A percentile compares a stretch with the other conserved stretches of the same genome.
Conservation (phyloP, 2,113 vertebrate genomes). For the Trichechus manatus region DNA sequence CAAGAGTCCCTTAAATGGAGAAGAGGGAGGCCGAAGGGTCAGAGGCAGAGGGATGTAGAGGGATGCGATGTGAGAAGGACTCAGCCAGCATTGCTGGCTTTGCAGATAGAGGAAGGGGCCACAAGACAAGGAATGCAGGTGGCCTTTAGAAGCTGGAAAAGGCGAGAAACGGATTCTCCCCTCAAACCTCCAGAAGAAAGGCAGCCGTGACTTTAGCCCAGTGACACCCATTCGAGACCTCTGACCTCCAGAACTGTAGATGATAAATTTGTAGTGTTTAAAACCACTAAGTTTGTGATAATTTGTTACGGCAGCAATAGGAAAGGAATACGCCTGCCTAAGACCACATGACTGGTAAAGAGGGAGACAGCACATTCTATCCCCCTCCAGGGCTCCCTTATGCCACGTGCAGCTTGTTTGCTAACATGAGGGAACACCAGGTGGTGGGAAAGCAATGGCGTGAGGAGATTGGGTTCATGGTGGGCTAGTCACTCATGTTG, state of each 20-base stretch:
- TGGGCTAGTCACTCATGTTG: background rate
- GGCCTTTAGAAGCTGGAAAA: background rate
- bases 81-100: background rate
- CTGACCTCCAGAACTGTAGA: background rate
- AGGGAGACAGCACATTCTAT: rapidly evolving
- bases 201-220: background rate
- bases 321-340: background rate
- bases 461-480: rapidly evolving
- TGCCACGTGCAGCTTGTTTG: background rate
- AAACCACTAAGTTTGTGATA: background rate
- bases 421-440: background rate
- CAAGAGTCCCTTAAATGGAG: background rate
- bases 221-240: background rate
- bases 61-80: background rate
- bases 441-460: background rate
- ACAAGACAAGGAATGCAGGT: background rate
- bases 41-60: background rate
- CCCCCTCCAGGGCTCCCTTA: background rate
- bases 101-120: background rate
- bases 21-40: background rate
- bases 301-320: background rate
- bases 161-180: background rate
- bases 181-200: background rate
- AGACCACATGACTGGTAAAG: background rate
- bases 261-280: background rate